phyloP scores from a whole-genome alignment of 2,113 vertebrate genomes.

The rabbit (Oryctolagus cuniculus) region mOryCun1.1 NC_091440.1:127719001-127719500 shows the following conservation, averaged over 20 bases:
- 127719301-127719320: not conserved
- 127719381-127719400: not conserved
- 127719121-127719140: not conserved
- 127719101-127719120: not conserved
- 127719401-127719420: not conserved
- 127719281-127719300: conserved; percentile 39
- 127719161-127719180: not conserved
- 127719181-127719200: not conserved
- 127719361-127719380: not conserved
- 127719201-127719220: not conserved
- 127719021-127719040: not conserved
- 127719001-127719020: conserved; percentile 28
- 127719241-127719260: conserved; percentile 14
- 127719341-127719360: conserved; percentile 34
- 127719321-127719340: not conserved
- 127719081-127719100: not conserved
- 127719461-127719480: not conserved
- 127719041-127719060: not conserved
- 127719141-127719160: not conserved
- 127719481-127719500: not conserved
- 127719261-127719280: conserved; percentile 9
- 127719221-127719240: not conserved
- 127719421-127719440: not conserved
- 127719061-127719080: not conserved
- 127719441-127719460: not conserved